A percentile compares a stretch with the other conserved stretches of the same genome.
phyloP scores from a whole-genome alignment of 2,888 invertebrate genomes.

The Platynereis dumerilii region DNA sequence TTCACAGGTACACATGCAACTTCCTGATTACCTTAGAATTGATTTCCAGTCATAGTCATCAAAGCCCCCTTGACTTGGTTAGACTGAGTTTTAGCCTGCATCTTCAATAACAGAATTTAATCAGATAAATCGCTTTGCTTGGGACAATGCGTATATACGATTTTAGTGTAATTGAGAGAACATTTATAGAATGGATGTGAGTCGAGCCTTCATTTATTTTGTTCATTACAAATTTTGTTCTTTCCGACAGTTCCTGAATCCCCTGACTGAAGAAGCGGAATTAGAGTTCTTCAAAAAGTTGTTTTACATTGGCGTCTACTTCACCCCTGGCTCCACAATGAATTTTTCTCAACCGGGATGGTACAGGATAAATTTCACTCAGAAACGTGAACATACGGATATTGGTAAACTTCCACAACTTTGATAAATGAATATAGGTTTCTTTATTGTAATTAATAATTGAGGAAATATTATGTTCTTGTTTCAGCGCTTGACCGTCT shows the following conservation, averaged over 20 bases:
- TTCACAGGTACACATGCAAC: slow-evolving; percentile 23
- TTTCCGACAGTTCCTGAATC: background rate
- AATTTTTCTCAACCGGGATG: slow-evolving; percentile 47
- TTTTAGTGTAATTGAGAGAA: too few relatives aligned
- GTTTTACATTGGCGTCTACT: slow-evolving; percentile 42
- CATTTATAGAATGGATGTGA: too few relatives aligned
- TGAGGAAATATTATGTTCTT: too few relatives aligned
- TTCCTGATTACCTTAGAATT: background rate
- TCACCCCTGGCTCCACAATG: slow-evolving; percentile 45
- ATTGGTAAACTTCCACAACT: too few relatives aligned
- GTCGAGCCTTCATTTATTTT: too few relatives aligned
- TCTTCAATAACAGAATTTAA: too few relatives aligned
- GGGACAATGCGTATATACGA: too few relatives aligned
- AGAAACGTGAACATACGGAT: background rate
- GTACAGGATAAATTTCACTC: slow-evolving; percentile 50
- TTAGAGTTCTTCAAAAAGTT: slow-evolving; percentile 32
- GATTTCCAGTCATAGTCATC: background rate
- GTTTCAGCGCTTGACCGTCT: too few relatives aligned
- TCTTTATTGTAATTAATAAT: too few relatives aligned
- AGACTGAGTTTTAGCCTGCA: background rate
- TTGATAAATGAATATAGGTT: too few relatives aligned
- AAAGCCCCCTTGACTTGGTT: background rate
- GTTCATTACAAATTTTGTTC: too few relatives aligned
- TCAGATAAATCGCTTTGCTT: too few relatives aligned
- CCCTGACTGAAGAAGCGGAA: slow-evolving; percentile 29